phyloP scores from a whole-genome alignment of 2,797 vertebrate species.

The Cottoperca gobio region DNA sequence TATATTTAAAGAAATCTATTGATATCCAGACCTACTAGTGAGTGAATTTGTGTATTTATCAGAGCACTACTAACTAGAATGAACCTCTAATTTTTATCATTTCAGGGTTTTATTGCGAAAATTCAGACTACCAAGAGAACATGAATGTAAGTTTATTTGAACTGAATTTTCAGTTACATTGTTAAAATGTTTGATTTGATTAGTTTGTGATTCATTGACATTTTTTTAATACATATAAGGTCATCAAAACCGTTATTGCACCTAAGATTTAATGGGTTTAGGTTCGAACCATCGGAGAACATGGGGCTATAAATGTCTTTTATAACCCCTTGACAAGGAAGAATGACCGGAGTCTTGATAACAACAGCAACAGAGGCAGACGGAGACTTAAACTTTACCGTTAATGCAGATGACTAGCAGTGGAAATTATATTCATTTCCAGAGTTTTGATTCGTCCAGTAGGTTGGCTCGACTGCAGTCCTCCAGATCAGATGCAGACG shows the following conservation, averaged over 20 bases:
- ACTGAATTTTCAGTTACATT: too few relatives aligned
- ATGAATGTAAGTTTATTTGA: slow-evolving; percentile 85
- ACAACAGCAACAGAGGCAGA: slow-evolving; percentile 11
- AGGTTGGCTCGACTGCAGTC: too few relatives aligned
- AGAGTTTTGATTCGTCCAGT: too few relatives aligned
- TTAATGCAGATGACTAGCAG: too few relatives aligned
- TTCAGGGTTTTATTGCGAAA: slow-evolving; percentile 84
- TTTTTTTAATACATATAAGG: background rate
- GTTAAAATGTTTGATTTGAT: background rate
- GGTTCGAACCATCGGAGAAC: too few relatives aligned
- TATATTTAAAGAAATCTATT: background rate
- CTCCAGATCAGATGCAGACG: too few relatives aligned
- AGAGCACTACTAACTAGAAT: background rate
- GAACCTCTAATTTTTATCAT: slow-evolving; percentile 20
- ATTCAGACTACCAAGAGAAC: slow-evolving; percentile 84
- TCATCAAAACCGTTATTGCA: background rate
- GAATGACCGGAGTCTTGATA: slow-evolving; percentile 34
- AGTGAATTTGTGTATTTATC: background rate
- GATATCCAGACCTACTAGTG: background rate
- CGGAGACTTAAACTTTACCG: background rate
- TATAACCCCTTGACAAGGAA: slow-evolving; percentile 80
- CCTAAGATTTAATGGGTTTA: too few relatives aligned
- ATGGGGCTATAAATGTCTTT: too few relatives aligned
- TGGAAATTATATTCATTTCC: too few relatives aligned
- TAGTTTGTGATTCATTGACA: background rate